Evolutionary conservation across 2,888 invertebrate species (phyloP).

Genomic region (Morpho achilles): DNA sequence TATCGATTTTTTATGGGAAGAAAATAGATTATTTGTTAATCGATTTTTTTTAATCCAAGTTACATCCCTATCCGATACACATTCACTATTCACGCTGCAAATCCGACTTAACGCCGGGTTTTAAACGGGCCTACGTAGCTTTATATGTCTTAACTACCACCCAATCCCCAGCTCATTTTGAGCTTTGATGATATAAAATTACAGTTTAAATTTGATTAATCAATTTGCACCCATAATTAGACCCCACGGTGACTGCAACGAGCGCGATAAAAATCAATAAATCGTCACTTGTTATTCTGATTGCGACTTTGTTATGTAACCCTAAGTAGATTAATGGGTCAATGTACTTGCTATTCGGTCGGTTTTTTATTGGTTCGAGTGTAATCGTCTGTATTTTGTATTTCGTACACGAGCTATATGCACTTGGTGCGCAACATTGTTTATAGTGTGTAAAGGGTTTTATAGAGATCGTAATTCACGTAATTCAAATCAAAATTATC

Average conservation of each 20-base stretch:
- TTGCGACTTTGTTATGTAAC: conserved; percentile 49
- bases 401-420: conserved; percentile 18
- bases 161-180: not conserved
- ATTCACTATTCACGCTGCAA: conserved; percentile 50
- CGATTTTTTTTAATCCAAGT: too few relatives aligned
- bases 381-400: conserved; percentile 37
- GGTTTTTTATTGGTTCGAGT: conserved; percentile 34
- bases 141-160: conserved; percentile 7
- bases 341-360: conserved; percentile 50
- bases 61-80: conserved; percentile 17
- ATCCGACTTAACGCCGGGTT: conserved; percentile 47
- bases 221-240: conserved; percentile 35
- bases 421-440: conserved; percentile 14
- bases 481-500: too few relatives aligned
- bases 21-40: too few relatives aligned
- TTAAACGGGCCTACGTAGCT: conserved; percentile 28
- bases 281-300: conserved; percentile 47
- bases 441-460: conserved; percentile 9
- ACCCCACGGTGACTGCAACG: conserved; percentile 42
- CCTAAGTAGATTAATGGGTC: conserved; percentile 61
- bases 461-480: conserved; percentile 10
- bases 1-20: too few relatives aligned
- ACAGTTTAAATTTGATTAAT: conserved; percentile 16
- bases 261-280: conserved; percentile 49
- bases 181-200: not conserved